A percentile compares a stretch with the other conserved stretches of the same genome.
Evolutionary conservation across 1,140 invertebrate species (phyloP).

Genomic region (Conus ventricosus): DNA sequence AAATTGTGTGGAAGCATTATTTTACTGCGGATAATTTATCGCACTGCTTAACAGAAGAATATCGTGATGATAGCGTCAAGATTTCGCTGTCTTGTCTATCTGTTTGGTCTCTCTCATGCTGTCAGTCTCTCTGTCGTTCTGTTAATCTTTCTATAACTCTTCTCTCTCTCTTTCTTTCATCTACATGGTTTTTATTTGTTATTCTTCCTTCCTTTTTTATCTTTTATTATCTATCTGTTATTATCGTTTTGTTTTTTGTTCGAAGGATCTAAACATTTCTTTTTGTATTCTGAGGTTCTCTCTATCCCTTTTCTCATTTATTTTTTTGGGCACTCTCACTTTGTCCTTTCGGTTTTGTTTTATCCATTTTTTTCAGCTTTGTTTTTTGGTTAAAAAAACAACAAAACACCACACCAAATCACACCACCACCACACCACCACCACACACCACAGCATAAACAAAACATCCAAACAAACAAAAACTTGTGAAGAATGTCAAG

Average conservation of each 20-base stretch:
- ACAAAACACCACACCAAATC: no score
- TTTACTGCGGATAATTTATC: no score
- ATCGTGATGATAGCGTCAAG: not conserved
- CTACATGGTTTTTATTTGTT: not conserved
- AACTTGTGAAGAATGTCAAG: no score
- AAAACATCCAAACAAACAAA: no score
- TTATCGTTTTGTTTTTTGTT: not conserved
- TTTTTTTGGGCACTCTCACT: not conserved
- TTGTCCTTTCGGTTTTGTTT: not conserved
- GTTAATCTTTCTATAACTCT: not conserved
- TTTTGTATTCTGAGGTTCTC: not conserved
- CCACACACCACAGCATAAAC: no score
- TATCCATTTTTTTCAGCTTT: no score
- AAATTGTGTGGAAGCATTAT: no score
- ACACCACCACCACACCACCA: no score
- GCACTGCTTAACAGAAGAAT: no score
- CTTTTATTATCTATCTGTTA: not conserved
- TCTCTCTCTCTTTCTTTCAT: not conserved
- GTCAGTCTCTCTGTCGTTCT: no score
- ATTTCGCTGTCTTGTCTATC: not conserved
- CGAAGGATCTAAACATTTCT: no score
- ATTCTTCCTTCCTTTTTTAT: not conserved
- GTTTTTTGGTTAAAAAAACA: no score
- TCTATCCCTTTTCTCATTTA: not conserved
- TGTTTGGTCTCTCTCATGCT: not conserved